Base-by-base conservation (phyloP, 1,140 invertebrate genomes). In the Lepidurus packardi region DNA sequence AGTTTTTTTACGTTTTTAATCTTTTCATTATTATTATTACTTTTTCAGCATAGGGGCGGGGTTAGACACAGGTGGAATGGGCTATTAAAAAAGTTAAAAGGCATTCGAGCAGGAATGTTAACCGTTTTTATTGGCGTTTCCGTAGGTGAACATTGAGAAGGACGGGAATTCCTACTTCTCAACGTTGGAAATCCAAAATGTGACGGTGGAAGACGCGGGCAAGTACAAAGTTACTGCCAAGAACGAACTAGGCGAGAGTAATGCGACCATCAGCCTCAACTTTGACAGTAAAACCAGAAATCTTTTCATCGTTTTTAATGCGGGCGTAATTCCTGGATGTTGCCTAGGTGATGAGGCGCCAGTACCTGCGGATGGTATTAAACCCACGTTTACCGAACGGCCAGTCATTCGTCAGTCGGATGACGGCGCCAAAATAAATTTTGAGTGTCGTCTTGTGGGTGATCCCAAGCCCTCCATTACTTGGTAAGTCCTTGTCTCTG, bases 181-280 rank as follows among this genome's bases (percentile, higher is more conserved):
- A 81, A 93, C 93, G 75, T 87, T 97, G 85, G 93, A 96, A 88
- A 94, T 97, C 84, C 91, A 91, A 88, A 94, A 95, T 86, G 95
- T 98, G 80, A 96, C 94, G 78, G 94, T 97, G 83, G 94, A 97
- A 89, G 95, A 98, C 90, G 95, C 95, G 87, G 95, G 95, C 82
- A 97, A 97, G 89, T 97, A 97, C 86, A 94, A 95, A 88, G 94
- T 97, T 82, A 96, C 93, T 81, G 95, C 95, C 82, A 97, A 97
- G 86, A 97, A 97, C 88, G 94, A 97, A 86, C 90, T 97, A 81
- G 95, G 95, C 84, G 95, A 97, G 87, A 96, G 94, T 84, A 97
- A 97, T 85, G 95, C 95, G 47, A 95, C 94, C 47, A 97, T 97
- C 86, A 97, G 94, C 86, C 90, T 97, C 77, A 97, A 97, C 88